These are phyloP conservation scores for Neogale vison DNA, from an alignment of 2,113 vertebrate genomes.

Conservation along the genomic window DNA sequence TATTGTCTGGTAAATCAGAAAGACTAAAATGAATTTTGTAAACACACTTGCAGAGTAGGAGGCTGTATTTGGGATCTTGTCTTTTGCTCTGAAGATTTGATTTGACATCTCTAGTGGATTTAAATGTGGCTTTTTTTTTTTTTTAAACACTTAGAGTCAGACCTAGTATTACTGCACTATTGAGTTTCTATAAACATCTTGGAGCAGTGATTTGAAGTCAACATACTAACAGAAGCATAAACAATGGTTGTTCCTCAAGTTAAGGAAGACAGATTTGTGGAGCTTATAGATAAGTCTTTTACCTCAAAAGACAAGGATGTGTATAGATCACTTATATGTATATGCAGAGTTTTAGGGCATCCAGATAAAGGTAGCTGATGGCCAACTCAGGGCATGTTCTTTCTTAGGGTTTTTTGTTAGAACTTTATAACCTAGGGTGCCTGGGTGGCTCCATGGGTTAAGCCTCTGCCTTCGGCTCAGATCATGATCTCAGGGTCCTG, in stretches of 20 bases:
- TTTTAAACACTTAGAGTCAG: neutral
- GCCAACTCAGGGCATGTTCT: neutral
- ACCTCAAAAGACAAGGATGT: neutral
- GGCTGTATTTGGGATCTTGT: neutral
- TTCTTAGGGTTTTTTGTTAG: neutral
- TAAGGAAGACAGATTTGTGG: neutral
- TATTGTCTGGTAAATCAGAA: constrained; percentile 1
- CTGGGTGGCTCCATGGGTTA: no score
- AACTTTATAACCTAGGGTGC: neutral
- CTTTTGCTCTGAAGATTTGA: constrained; percentile 2
- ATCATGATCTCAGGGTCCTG: no score
- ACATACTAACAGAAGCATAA: neutral
- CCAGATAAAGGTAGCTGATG: neutral
- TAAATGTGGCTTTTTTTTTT: neutral
- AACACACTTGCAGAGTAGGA: neutral
- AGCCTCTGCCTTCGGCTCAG: no score
- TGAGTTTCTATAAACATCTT: constrained; percentile 3
- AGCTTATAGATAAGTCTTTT: neutral
- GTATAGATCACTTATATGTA: neutral
- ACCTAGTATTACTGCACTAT: neutral
- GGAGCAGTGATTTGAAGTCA: constrained; percentile 1
- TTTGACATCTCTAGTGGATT: neutral
- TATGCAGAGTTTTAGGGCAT: neutral
- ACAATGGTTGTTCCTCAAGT: neutral
- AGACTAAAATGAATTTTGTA: neutral